Evolutionary conservation across 2,113 vertebrate genomes (phyloP).

Genomic region (Micromys minutus): DNA sequence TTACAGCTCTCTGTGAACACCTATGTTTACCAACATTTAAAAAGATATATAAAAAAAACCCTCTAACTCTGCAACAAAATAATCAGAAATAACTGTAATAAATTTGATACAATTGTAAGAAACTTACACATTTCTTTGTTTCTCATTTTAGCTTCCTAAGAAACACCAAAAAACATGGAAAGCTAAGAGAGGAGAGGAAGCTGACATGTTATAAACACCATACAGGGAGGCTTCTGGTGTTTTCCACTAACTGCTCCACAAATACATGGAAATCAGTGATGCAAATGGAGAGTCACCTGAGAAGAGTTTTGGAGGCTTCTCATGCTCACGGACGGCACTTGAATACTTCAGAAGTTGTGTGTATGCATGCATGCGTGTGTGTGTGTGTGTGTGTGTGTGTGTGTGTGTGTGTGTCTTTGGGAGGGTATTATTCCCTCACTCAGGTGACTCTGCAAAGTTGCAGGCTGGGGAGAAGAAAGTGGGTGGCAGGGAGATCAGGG

Average conservation of each 20-base stretch:
- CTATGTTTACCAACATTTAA: too few species aligned
- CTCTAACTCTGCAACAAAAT: neutral
- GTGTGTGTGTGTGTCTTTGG: neutral
- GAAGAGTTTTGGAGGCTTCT: neutral
- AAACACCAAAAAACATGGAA: neutral
- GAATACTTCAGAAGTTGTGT: neutral
- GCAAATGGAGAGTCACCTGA: neutral
- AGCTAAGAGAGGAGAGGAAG: neutral
- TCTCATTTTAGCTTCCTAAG: neutral
- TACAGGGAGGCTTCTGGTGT: neutral
- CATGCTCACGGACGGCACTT: neutral
- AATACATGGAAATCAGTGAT: neutral
- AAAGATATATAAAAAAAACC: neutral
- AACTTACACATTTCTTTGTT: neutral
- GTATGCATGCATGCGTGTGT: too few species aligned
- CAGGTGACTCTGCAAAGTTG: neutral
- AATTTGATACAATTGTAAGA: neutral
- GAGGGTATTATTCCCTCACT: neutral
- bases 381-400: neutral
- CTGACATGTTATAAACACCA: neutral
- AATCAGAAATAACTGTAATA: neutral
- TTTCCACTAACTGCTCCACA: neutral
- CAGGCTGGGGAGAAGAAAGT: neutral
- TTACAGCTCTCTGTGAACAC: neutral
- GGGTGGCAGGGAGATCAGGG: neutral